A percentile compares a stretch with the other conserved stretches of the same genome.
phyloP scores from a whole-genome alignment of 2,888 invertebrate genomes.

The Euplagia quadripunctaria region DNA sequence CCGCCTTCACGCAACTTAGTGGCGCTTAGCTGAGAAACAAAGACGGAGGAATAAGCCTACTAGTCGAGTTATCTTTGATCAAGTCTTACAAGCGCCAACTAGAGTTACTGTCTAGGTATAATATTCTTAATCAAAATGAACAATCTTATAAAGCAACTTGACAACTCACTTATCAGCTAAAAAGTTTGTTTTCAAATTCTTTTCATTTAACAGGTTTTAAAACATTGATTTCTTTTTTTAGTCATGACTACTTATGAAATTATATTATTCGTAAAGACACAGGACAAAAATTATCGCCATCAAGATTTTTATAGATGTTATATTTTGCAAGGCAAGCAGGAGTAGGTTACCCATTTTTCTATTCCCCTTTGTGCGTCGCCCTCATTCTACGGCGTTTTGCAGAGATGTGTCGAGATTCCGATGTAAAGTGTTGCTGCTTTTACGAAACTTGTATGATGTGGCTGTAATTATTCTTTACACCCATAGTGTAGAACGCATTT shows the following conservation, averaged over 20 bases:
- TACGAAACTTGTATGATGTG: constrained; percentile 34
- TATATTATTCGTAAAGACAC: neutral
- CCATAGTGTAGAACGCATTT: constrained; percentile 10
- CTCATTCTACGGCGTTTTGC: constrained; percentile 58
- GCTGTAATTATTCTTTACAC: constrained; percentile 44
- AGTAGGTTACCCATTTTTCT: constrained; percentile 59
- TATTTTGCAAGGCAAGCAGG: constrained; percentile 46
- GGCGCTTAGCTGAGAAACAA: no score
- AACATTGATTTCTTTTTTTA: neutral
- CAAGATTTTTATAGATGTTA: constrained; percentile 41
- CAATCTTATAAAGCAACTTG: no score
- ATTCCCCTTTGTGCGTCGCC: constrained; percentile 55
- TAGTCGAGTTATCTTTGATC: neutral
- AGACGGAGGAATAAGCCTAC: neutral
- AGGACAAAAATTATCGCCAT: neutral
- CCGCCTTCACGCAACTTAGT: no score
- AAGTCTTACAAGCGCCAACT: neutral
- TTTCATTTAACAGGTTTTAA: neutral
- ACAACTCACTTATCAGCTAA: neutral
- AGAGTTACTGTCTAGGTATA: neutral
- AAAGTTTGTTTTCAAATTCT: neutral
- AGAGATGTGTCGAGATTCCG: constrained; percentile 51
- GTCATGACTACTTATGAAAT: no score
- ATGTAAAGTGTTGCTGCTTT: constrained; percentile 49
- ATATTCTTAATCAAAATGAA: no score